Evolutionary conservation across 1,140 invertebrate species (phyloP).

Genomic region (Octopus sinensis): DNA sequence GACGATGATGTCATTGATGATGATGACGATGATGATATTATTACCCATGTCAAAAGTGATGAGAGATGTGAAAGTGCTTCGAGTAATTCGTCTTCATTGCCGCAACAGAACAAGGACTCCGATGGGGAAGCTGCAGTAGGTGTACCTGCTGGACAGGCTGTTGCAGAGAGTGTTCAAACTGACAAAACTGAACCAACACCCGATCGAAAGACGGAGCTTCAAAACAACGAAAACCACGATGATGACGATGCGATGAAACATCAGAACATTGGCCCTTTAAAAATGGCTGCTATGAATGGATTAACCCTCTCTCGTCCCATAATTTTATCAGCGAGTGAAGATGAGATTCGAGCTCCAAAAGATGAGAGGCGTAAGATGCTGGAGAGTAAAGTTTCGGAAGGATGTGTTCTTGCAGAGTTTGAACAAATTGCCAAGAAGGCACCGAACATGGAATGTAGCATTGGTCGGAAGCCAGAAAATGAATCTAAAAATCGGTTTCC

Average conservation of each 20-base stretch:
- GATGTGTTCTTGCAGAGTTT: conserved; percentile 81
- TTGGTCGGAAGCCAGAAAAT: conserved; percentile 64
- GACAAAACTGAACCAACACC: not conserved
- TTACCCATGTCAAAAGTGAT: not conserved
- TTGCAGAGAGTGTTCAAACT: not conserved
- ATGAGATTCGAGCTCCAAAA: conserved; percentile 52
- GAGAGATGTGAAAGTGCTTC: not conserved
- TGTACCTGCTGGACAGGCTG: not conserved
- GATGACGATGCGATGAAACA: conserved; percentile 17
- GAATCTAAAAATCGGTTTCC: conserved; percentile 61
- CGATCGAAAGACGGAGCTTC: too few relatives aligned
- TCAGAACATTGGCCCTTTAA: conserved; percentile 51
- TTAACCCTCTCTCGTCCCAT: conserved; percentile 54
- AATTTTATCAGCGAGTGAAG: conserved; percentile 52
- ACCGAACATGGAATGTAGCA: conserved; percentile 66
- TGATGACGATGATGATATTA: not conserved
- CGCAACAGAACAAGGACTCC: not conserved
- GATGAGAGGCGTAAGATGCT: conserved; percentile 68
- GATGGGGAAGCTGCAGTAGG: not conserved
- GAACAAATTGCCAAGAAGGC: conserved; percentile 80
- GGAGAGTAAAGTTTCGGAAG: conserved; percentile 76
- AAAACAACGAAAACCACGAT: not conserved
- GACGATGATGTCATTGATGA: not conserved
- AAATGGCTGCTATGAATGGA: conserved; percentile 59
- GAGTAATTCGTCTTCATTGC: not conserved